Evolutionary conservation across 2,113 vertebrate genomes (phyloP).

Genomic region (Nannobrachium achirus): DNA sequence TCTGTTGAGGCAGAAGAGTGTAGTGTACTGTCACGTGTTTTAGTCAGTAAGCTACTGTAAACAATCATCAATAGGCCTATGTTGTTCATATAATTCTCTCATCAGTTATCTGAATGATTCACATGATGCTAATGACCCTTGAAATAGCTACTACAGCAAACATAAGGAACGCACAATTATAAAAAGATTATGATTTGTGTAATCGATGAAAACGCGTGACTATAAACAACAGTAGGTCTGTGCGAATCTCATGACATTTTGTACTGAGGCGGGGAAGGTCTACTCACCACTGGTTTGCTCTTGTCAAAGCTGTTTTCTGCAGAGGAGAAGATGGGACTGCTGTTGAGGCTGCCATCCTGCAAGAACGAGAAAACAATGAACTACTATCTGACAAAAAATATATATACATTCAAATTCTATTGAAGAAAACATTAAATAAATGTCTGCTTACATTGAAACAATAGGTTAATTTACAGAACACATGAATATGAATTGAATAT

Average conservation of each 20-base stretch:
- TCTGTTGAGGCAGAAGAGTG: constrained; percentile 50
- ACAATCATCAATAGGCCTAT: neutral
- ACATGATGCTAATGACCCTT: neutral
- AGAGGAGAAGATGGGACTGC: constrained; percentile 68
- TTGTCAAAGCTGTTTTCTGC: constrained; percentile 67
- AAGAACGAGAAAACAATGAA: neutral
- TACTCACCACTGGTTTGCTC: constrained; percentile 76
- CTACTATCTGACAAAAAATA: no score
- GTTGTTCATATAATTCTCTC: no score
- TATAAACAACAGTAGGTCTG: no score
- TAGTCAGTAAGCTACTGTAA: neutral
- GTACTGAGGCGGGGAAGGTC: neutral
- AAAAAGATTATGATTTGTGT: neutral
- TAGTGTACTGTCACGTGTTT: neutral
- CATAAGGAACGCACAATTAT: neutral
- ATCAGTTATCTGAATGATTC: no score
- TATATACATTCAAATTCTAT: neutral
- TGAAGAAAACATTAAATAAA: no score
- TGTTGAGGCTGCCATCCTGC: constrained; percentile 75
- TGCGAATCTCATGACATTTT: neutral
- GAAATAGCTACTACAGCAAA: neutral
- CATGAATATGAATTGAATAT: no score
- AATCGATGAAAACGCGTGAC: neutral
- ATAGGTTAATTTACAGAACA: no score
- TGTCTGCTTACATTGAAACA: no score